These are phyloP conservation scores for Anguilla japonica DNA, from an alignment of 2,113 vertebrate species.

Conservation along the genomic window DNA sequence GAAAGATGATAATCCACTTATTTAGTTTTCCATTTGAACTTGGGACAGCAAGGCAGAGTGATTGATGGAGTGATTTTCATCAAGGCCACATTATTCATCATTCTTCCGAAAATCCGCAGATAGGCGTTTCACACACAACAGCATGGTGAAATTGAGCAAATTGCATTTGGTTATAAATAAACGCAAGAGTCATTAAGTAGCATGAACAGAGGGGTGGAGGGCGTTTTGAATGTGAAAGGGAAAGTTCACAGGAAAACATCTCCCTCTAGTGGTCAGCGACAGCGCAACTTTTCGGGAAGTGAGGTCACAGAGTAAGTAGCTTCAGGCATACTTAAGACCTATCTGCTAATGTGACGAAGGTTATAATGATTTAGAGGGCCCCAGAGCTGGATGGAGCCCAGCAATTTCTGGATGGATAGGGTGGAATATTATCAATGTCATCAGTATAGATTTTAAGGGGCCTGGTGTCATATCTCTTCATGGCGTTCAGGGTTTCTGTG, in stretches of 20 bases:
- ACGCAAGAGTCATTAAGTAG: background rate
- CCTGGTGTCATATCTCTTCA: too few relatives aligned
- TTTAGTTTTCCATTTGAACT: background rate
- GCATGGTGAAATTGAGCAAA: background rate
- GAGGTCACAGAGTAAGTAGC: background rate
- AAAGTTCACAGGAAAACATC: slow-evolving; percentile 56
- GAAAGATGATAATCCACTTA: background rate
- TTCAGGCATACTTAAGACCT: background rate
- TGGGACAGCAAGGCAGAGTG: background rate
- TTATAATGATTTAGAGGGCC: too few relatives aligned
- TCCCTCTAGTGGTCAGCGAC: slow-evolving; percentile 69
- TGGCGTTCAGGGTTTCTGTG: too few relatives aligned
- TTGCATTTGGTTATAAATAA: background rate
- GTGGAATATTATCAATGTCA: too few relatives aligned
- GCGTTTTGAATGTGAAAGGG: slow-evolving; percentile 44
- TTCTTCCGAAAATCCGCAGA: background rate
- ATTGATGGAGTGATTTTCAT: background rate
- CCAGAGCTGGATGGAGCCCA: too few relatives aligned
- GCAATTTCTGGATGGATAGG: too few relatives aligned
- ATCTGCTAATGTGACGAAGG: too few relatives aligned
- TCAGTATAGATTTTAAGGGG: too few relatives aligned
- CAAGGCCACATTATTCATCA: background rate
- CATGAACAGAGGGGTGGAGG: background rate
- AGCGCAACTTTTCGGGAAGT: background rate
- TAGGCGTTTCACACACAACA: background rate